Evolutionary conservation across 2,797 vertebrate genomes (phyloP).

Genomic region (Pseudochaenichthys georgianus): DNA sequence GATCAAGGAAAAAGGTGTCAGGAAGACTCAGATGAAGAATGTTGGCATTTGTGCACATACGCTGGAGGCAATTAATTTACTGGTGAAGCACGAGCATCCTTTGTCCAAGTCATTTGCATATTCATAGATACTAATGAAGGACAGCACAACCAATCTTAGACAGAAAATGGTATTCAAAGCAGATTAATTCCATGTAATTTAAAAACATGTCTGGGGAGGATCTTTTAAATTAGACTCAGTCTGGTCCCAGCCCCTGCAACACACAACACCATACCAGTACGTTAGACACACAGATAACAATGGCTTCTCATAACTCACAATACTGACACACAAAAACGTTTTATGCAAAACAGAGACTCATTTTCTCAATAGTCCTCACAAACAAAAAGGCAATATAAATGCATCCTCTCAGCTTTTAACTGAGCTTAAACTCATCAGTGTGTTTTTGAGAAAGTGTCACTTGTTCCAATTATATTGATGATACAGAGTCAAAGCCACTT

Average conservation of each 20-base stretch:
- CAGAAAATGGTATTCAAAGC: neutral
- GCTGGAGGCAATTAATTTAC: no score
- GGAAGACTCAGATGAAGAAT: neutral
- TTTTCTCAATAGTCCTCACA: slow-evolving; percentile 36
- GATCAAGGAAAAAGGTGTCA: neutral
- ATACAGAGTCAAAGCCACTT: neutral
- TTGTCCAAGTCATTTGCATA: neutral
- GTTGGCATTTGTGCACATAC: neutral
- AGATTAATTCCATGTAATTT: neutral
- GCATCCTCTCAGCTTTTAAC: slow-evolving; percentile 18
- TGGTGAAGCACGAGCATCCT: neutral
- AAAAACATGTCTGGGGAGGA: neutral
- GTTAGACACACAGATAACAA: no score
- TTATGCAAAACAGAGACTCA: slow-evolving; percentile 32
- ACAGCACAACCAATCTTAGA: neutral
- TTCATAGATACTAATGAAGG: neutral
- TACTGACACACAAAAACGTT: neutral
- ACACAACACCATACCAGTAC: no score
- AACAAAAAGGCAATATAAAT: slow-evolving; percentile 39
- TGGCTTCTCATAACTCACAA: neutral
- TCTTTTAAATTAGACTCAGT: neutral
- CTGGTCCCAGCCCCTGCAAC: no score
- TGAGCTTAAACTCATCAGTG: slow-evolving; percentile 10
- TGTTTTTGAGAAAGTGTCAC: slow-evolving; percentile 34
- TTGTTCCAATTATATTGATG: slow-evolving; percentile 19